A percentile compares a stretch with the other conserved stretches of the same genome.
These are phyloP conservation scores for Sinohyriopsis cumingii DNA, from an alignment of 2,888 invertebrate species.

Conservation along the genomic window DNA sequence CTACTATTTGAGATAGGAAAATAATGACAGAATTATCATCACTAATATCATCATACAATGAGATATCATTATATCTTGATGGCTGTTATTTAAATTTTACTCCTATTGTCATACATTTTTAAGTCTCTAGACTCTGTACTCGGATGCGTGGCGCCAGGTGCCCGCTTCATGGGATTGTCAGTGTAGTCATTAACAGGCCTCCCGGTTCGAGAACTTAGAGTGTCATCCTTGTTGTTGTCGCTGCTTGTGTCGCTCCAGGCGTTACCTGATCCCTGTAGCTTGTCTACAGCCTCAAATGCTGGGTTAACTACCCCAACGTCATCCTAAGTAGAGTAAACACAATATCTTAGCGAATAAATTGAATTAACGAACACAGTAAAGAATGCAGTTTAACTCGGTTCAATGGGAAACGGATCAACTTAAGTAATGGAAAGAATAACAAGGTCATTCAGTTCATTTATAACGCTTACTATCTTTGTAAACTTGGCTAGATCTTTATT, in stretches of 20 bases:
- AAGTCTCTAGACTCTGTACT: too few species aligned
- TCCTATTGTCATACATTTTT: too few species aligned
- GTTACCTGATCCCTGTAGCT: conserved; percentile 29
- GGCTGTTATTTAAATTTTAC: too few species aligned
- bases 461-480: too few species aligned
- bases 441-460: background rate
- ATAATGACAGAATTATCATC: too few species aligned
- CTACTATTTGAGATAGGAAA: too few species aligned
- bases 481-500: too few species aligned
- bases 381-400: background rate
- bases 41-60: too few species aligned
- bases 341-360: background rate
- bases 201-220: conserved; percentile 17
- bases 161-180: conserved; percentile 1
- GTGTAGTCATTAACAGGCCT: conserved; percentile 15
- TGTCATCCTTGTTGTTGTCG: conserved; percentile 44
- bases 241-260: conserved; percentile 49
- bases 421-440: background rate
- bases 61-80: too few species aligned
- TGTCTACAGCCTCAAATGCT: conserved; percentile 34
- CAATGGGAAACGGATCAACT: conserved; percentile 2
- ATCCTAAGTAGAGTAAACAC: conserved; percentile 15
- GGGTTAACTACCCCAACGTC: conserved; percentile 46
- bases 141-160: too few species aligned
- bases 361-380: conserved; percentile 1